Percentiles rank a stretch among this genome's conserved stretches.
These are phyloP conservation scores for Diachrysia chrysitis DNA, from an alignment of 2,888 invertebrate genomes.

Conservation along the genomic window DNA sequence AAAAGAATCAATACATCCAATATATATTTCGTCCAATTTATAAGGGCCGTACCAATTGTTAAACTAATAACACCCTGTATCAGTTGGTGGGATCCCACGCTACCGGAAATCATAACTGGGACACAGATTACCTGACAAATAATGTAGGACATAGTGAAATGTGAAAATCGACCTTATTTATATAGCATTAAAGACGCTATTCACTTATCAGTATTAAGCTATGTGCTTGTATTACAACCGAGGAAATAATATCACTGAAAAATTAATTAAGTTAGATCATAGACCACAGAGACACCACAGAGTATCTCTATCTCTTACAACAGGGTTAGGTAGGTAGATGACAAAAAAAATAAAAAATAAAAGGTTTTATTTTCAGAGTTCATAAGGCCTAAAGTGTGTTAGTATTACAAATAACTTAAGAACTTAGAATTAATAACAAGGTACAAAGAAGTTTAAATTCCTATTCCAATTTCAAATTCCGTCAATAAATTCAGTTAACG, in stretches of 20 bases:
- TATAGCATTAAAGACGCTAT: not conserved
- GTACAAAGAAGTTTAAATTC: not conserved
- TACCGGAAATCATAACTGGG: not conserved
- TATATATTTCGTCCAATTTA: not conserved
- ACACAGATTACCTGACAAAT: not conserved
- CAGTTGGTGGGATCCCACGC: conserved; percentile 31
- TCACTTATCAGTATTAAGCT: not conserved
- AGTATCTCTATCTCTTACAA: no score
- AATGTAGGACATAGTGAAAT: not conserved
- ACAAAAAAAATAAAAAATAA: no score
- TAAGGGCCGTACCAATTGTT: conserved; percentile 17
- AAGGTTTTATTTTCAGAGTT: no score
- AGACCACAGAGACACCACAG: no score
- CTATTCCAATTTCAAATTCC: not conserved
- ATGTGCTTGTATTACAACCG: not conserved
- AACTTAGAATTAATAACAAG: no score
- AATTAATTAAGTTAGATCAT: no score
- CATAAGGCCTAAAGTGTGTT: no score
- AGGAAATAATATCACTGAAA: not conserved
- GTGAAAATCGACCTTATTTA: not conserved
- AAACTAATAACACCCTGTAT: conserved; percentile 9
- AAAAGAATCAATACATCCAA: not conserved
- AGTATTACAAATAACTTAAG: no score
- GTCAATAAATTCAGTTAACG: not conserved
- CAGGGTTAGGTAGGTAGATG: no score